Base-by-base conservation (phyloP, 2,888 invertebrate genomes). In the Archaeoteleia sp. region DNA sequence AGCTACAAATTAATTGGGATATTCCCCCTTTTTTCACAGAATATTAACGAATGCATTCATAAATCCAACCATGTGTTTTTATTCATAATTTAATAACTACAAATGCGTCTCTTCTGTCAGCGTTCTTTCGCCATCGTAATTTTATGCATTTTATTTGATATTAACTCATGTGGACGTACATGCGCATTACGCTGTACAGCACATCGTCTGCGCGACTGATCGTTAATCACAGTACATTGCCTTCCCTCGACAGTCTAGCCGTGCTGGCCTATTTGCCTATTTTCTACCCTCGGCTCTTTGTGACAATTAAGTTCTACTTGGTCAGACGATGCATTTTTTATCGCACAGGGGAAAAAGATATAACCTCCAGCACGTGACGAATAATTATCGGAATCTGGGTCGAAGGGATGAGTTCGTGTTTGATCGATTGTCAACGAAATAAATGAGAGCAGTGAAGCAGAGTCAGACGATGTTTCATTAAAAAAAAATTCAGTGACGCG, bases 231-330 rank as follows among this genome's bases (percentile, higher is more conserved):
- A 70, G 78, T 78, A 72, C 78, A 77, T 81, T 79, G 78, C 76
- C 78, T 75, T 74, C 63, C 60, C 70, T 68, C 73, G 70, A 60
- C 72, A 72, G 75, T 78, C 76, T 76, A 77, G 74, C 72, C 78
- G 68, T 63, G 67, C 70, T 80, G 77, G 67, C 80, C 80, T 77
- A 78, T 80, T 80, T 80, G 76, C 77, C 80, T 79, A 80, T 79
- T 80, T 81, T 79, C 75, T 73, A 75, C 74, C 76, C 76, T 73
- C 70, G 57, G 57, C 60, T 39, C 58, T 55, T 61, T 35, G 35
- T 35, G 27, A 65, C 65, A 53, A 65, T 51, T 58, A 43, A 63
- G 30, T 48, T 48, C 55, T 53, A 46, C 46, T 43, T 34, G 40
- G 53, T 54, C 57, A 29, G 42, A 29, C 20, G 46, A n/a, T 27